Base-by-base conservation (phyloP, 2,888 invertebrate species). In the Melipona beecheii region DNA sequence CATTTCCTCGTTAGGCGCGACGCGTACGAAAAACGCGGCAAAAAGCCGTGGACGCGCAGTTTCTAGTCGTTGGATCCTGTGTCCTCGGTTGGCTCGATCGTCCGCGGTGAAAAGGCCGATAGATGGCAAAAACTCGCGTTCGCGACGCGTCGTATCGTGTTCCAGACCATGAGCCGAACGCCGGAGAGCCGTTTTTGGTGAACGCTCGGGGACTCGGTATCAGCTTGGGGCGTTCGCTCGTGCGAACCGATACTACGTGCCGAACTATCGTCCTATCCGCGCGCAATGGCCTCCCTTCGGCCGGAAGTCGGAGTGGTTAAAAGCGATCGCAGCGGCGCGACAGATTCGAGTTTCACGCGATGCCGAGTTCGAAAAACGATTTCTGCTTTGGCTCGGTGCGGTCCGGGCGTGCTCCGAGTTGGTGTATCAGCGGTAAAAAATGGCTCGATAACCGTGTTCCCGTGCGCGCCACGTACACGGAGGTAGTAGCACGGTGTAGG, bases 51-150 rank as follows among this genome's bases (percentile, higher is more conserved):
- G n/a, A 69, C 56, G 69, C 49, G 72, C 69, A 68, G 71, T 75
- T 75, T 75, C 66, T 77, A 69, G 70, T 56, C 85, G 64, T 81
- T 86, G 86, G 84, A 91, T 91, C 91, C 85, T 83, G 87, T 91
- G 88, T 90, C 82, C 13, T 82, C 74, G 82, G 73, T 75, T 73
- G 86, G 86, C 86, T 85, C 86, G 86, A 91, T 90, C 89, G 85
- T 86, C 83, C 78, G 81, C 73, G 87, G 91, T 91, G 87, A 86
- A 83, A 81, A 84, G 85, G 83, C 83, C 84, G 89, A 87, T 87
- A 84, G 87, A 86, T 86, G 69, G 76, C 83, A 85, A 87, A 85
- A 87, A 86, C 78, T 83, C 68, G 81, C 82, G 75, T 87, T 73
- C 68, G 75, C 68, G 58, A 66, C 27, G 71, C 78, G 78, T 87